Evolutionary conservation across 2,113 vertebrate genomes (phyloP), one percentile per base, ranked within the genome.

Genomic region (Campylomormyrus numenius): DNA sequence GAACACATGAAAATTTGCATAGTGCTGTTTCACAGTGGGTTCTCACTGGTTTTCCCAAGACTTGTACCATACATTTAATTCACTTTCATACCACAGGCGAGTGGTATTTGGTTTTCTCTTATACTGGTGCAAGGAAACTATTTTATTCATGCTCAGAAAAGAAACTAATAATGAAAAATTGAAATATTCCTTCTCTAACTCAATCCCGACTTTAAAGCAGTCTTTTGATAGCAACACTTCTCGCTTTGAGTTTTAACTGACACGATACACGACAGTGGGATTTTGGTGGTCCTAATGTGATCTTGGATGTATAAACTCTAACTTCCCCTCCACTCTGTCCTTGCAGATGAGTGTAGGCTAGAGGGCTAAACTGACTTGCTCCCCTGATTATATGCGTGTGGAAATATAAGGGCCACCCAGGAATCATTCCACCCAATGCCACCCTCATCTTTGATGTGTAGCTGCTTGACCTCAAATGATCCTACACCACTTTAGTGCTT

Each of bases 341-440:
- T 88, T 89, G 89, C 93, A 99, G 98, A 99, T 99, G 98, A 99
- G 98, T 0, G 97, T 99, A 3, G 98, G 98, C 80, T 97, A 99
- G 94, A 96, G 97, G 91, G 98, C 97, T 90, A 97, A 96, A 93
- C 95, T 99, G 95, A 99, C 95, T 80, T 98, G 98, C 94, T 97
- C 98, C 17, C 96, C 98, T 89, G 98, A 99, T 94, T 99, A 15
- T 50, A 95, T 0, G 98, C 98, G 50, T 99, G 99, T 0, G 98
- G 98, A 90, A 89, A 94, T 46, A 94, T 46, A 97, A 97, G 85
- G 98, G 98, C 15, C 97, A 99, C 94, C 98, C 98, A 0, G 98
- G 97, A 89, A 97, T 99, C 96, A 99, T 99, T 95, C 98, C 98
- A 8, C 96, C 98, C 9, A 97, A 99, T 0, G 97, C 98, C 94